Evolutionary conservation across 2,797 vertebrate genomes (phyloP).

Genomic region (Sylvia borin): DNA sequence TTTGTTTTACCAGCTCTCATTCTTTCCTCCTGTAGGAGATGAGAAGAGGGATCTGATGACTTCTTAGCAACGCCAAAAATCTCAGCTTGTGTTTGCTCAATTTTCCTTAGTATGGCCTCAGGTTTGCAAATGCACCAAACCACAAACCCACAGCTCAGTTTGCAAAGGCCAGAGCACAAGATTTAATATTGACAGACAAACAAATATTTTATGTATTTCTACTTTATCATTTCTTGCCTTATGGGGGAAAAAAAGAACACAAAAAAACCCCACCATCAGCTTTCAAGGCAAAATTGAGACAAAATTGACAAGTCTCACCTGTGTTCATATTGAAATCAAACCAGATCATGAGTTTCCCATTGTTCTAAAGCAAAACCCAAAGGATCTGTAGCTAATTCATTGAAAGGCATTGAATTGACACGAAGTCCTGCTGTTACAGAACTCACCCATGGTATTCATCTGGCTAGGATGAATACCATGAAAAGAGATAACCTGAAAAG

Average conservation of each 20-base stretch:
- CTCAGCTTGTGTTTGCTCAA: background rate
- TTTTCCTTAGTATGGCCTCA: background rate
- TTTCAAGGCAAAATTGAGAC: background rate
- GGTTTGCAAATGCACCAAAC: conserved; percentile 35
- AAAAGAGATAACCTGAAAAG: background rate
- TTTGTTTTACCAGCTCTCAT: background rate
- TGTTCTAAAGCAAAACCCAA: background rate
- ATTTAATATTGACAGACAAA: conserved; percentile 1
- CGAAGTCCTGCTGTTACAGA: background rate
- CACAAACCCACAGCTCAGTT: background rate
- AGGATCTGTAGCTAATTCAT: background rate
- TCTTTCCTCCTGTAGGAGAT: background rate
- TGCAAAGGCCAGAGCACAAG: conserved; percentile 5
- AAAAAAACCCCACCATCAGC: background rate
- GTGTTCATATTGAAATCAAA: background rate
- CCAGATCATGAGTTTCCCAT: background rate
- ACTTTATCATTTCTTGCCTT: background rate
- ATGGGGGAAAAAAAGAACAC: accelerated
- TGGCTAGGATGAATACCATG: too few relatives aligned
- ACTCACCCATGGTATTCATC: background rate
- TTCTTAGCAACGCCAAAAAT: background rate
- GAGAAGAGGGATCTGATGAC: background rate
- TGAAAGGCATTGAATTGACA: background rate
- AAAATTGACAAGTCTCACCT: background rate
- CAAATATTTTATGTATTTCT: background rate